Percentiles rank a stretch among this genome's conserved stretches.
phyloP scores from a whole-genome alignment of 2,797 vertebrate species.

The Coendou prehensilis region DNA sequence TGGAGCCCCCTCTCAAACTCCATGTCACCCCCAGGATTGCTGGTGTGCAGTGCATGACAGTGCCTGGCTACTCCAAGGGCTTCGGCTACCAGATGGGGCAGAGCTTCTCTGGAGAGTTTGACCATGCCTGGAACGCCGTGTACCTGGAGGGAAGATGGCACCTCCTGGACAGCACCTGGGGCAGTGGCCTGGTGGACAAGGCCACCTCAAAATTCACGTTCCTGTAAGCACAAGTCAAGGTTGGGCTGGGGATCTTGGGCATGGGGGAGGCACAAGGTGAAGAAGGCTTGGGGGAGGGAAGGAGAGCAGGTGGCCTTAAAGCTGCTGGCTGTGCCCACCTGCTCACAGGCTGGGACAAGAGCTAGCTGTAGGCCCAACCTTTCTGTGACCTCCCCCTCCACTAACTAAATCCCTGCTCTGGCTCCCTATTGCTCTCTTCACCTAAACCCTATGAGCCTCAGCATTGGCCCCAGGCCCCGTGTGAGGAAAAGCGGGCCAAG shows the following conservation, averaged over 20 bases:
- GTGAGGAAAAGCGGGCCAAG: not conserved
- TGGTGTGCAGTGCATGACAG: constrained; percentile 89
- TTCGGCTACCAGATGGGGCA: constrained; percentile 88
- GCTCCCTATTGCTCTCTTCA: not conserved
- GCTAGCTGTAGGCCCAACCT: not conserved
- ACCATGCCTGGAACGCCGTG: constrained; percentile 91
- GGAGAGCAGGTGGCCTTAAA: not conserved
- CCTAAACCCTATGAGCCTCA: not conserved
- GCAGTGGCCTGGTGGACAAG: constrained; percentile 88
- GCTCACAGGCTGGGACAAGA: not conserved
- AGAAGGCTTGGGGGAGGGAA: not conserved
- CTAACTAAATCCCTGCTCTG: not conserved
- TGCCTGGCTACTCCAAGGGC: constrained; percentile 91
- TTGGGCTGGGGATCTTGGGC: not conserved
- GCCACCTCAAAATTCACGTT: constrained; percentile 89
- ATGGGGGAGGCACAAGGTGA: accelerated
- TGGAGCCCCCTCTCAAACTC: constrained; percentile 5
- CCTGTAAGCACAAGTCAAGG: constrained; percentile 84
- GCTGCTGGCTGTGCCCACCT: not conserved
- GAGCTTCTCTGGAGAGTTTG: constrained; percentile 86
- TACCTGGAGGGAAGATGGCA: constrained; percentile 91
- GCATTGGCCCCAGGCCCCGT: not conserved
- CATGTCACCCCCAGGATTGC: constrained; percentile 85
- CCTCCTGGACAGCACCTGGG: constrained; percentile 92
- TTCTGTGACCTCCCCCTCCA: not conserved